phyloP scores from a whole-genome alignment of 2,797 vertebrate genomes.

The Rhinoraja longicauda region DNA sequence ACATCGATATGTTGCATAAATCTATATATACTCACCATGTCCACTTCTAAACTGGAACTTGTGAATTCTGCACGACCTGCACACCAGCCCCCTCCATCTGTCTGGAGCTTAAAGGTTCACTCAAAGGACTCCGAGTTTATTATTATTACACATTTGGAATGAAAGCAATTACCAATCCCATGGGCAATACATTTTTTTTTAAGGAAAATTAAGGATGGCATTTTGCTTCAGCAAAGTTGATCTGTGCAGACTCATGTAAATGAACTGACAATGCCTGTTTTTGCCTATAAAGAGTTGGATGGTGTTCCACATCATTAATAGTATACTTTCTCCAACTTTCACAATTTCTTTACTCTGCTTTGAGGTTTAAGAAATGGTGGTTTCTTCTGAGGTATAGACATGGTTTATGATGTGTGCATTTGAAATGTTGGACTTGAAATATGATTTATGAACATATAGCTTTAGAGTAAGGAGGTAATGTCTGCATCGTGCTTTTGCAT shows the following conservation, averaged over 20 bases:
- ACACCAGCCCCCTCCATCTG: background rate
- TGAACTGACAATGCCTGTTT: background rate
- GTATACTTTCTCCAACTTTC: background rate
- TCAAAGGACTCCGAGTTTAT: background rate
- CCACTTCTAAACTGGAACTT: background rate
- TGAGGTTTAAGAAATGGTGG: background rate
- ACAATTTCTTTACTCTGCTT: background rate
- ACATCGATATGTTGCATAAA: background rate
- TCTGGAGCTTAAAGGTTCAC: background rate
- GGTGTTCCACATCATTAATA: background rate
- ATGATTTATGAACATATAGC: background rate
- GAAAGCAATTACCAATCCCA: background rate
- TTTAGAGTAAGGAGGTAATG: background rate
- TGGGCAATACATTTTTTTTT: background rate
- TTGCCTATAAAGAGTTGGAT: background rate
- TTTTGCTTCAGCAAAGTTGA: background rate
- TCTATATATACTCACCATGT: background rate
- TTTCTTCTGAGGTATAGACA: background rate
- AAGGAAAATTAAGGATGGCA: background rate
- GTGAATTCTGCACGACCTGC: too few relatives aligned
- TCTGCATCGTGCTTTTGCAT: background rate
- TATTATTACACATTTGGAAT: background rate
- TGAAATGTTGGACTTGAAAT: background rate
- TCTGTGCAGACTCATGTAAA: background rate
- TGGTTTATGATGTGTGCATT: background rate